Evolutionary conservation across 92 coral and sea anemone species (phyloP), one percentile per base, ranked within the genome.

Genomic region (Epizoanthus scotinus): DNA sequence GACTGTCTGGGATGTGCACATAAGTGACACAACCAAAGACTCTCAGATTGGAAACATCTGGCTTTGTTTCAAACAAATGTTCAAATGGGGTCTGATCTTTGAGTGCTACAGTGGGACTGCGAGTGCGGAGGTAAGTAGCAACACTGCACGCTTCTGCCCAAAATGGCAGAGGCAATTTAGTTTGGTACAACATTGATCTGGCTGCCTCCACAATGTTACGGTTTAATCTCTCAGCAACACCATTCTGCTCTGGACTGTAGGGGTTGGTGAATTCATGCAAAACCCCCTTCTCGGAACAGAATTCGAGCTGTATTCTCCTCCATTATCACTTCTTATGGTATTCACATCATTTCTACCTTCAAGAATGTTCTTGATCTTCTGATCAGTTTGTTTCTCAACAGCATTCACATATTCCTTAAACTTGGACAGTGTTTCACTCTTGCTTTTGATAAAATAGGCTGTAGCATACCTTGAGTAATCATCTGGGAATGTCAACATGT

Each of bases 81-180:
- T 83, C 88, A 69, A 90, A 86, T 69, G 86, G 89, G 14, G 86
- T 90, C 83, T 78, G 22, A 44, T 87, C 74, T 42, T 84, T 84
- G 20, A 84, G 63, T 27, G 85, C 87, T 31, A 49, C 50, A 19
- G 89, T 84, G 63, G 86, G 86, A 15, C 89, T 86, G 31, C 86
- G 78, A 28, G 82, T 89, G 70, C 83, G 83, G 38, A 87, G 88
- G 85, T 87, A 90, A 47, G 82, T 84, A 73, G 91, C 94, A 68
- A 82, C 70, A 38, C 73, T 87, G 68, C 89, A 87, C 2, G 91
- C 86, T 87, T 85, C 91, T 44, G 91, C 91, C 94, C 91, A 87
- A 58, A 80, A 87, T 54, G 62, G 58, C 55, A 83, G 83, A 3
- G 91, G 88, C 28, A 90, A 50, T 20, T 71, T 72, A 22, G 88